Conservation (phyloP, 2,797 vertebrate genomes). For the Cichlasoma orientale region DNA sequence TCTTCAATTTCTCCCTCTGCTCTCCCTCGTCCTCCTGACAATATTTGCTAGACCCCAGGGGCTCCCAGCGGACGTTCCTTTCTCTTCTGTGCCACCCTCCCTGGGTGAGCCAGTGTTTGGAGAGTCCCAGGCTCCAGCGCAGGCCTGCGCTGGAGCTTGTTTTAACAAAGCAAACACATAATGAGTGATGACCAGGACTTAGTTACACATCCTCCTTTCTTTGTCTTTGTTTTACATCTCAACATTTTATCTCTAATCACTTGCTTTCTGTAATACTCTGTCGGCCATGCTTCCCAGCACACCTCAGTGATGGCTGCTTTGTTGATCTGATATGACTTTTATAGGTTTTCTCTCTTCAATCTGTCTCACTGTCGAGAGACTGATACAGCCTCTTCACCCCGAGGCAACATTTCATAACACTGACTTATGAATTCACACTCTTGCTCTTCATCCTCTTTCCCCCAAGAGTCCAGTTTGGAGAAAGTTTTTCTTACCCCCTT, state of each 20-base stretch:
- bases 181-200: constrained; percentile 18
- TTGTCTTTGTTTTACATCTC: constrained; percentile 36
- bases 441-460: constrained; percentile 14
- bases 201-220: constrained; percentile 7
- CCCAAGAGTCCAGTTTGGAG: background rate
- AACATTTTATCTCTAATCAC: constrained; percentile 39
- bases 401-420: constrained; percentile 48
- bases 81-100: constrained; percentile 15
- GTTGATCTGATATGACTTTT: constrained; percentile 24
- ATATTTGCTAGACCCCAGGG: constrained; percentile 69
- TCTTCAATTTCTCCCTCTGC: constrained; percentile 15
- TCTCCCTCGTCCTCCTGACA: constrained; percentile 43
- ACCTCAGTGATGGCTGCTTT: constrained; percentile 10
- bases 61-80: constrained; percentile 46
- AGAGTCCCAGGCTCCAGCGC: constrained; percentile 46
- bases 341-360: constrained; percentile 29
- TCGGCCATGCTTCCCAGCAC: constrained; percentile 19
- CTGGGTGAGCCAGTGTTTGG: constrained; percentile 40
- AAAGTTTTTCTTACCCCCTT: constrained; percentile 32
- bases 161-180: constrained; percentile 53
- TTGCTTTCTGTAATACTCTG: constrained; percentile 13
- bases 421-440: constrained; percentile 49
- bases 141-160: constrained; percentile 34
- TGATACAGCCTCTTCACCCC: constrained; percentile 22
- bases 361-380: constrained; percentile 8